A percentile compares a stretch with the other conserved stretches of the same genome.
Conservation (phyloP, 1,140 invertebrate genomes). For the Diachasmimorpha longicaudata region DNA sequence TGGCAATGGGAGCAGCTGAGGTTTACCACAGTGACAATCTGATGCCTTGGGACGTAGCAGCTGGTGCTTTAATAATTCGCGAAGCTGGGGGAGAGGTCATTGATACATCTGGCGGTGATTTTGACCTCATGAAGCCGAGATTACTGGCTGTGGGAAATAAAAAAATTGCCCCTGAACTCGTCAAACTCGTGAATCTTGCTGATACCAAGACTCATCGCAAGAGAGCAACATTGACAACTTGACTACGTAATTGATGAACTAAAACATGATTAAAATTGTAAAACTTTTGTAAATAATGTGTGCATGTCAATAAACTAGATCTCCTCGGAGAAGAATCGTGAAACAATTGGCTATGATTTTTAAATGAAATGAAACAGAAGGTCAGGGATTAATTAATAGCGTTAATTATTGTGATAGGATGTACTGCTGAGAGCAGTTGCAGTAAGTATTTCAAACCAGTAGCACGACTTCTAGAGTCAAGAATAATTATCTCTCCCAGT, state of each 20-base stretch:
- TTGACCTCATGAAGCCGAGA: slow-evolving; percentile 72
- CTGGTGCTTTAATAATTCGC: slow-evolving; percentile 72
- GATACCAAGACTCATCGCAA: slow-evolving; percentile 47
- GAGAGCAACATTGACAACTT: slow-evolving; percentile 13
- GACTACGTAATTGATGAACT: neutral
- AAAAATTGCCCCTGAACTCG: slow-evolving; percentile 66
- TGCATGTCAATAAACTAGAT: no score
- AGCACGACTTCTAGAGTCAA: neutral
- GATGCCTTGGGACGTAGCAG: slow-evolving; percentile 76
- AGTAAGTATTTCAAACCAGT: neutral
- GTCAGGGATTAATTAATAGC: slow-evolving; percentile 12
- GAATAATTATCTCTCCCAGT: neutral
- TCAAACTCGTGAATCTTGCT: slow-evolving; percentile 59
- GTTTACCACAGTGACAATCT: slow-evolving; percentile 76
- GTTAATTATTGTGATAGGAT: neutral
- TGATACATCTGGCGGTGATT: slow-evolving; percentile 69
- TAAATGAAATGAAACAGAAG: neutral
- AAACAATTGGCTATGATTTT: neutral
- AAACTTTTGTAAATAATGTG: no score
- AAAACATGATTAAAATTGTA: neutral
- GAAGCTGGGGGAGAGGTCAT: slow-evolving; percentile 78
- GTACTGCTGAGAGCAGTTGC: neutral
- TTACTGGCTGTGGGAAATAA: slow-evolving; percentile 68
- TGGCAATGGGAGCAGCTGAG: slow-evolving; percentile 76
- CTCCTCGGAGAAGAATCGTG: neutral